phyloP scores from a whole-genome alignment of 2,113 vertebrate genomes.

The Reinhardtius hippoglossoides region DNA sequence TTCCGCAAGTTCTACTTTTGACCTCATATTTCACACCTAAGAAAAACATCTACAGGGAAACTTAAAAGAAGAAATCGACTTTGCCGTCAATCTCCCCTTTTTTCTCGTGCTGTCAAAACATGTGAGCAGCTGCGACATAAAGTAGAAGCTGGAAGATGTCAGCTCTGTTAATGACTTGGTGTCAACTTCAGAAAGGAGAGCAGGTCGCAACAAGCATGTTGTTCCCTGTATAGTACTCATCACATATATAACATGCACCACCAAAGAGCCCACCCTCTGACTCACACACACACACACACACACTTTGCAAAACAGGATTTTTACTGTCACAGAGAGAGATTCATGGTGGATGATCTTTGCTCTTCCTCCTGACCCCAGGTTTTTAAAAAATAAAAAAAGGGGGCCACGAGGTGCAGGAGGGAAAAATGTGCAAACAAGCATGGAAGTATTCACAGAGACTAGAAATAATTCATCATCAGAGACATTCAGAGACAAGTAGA shows the following conservation, averaged over 20 bases:
- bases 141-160: conserved; percentile 36
- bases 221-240: conserved; percentile 5
- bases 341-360: conserved; percentile 37
- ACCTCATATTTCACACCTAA: neutral
- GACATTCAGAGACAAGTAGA: neutral
- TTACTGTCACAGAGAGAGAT: conserved; percentile 51
- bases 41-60: neutral
- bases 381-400: neutral
- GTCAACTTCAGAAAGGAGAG: conserved; percentile 19
- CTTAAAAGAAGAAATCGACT: neutral
- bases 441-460: neutral
- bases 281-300: neutral
- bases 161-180: conserved; percentile 17
- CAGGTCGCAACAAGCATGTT: conserved; percentile 56
- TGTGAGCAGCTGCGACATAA: too few relatives aligned
- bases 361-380: conserved; percentile 13
- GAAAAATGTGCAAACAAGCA: neutral
- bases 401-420: neutral
- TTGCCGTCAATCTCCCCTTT: too few relatives aligned
- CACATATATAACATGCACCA: conserved; percentile 1
- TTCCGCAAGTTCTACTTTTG: neutral
- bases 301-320: conserved; percentile 69
- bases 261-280: conserved; percentile 15
- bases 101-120: too few relatives aligned
- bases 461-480: neutral